Evolutionary conservation across 2,113 vertebrate genomes (phyloP).

Genomic region (Amphilophus citrinellus): DNA sequence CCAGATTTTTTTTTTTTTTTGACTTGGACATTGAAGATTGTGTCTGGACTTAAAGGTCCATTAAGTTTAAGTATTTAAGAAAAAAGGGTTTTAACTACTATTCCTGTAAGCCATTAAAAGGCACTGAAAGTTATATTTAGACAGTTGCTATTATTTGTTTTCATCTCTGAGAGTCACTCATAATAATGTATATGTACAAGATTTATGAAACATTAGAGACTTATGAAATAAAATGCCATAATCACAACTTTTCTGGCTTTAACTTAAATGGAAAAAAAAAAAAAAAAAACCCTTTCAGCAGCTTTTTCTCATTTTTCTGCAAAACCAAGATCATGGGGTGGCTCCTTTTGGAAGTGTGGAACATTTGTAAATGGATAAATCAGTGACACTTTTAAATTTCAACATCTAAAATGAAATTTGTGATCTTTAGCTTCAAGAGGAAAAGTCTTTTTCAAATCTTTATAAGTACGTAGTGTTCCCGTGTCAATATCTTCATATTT

Average conservation of each 20-base stretch:
- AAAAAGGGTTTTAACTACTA: neutral
- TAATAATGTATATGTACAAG: neutral
- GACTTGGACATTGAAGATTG: too few species aligned
- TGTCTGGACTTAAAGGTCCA: too few species aligned
- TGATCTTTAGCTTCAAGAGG: neutral
- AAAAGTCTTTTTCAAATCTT: neutral
- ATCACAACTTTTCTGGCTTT: neutral
- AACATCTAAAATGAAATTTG: neutral
- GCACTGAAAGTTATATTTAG: neutral
- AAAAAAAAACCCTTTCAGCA: neutral
- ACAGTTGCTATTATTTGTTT: neutral
- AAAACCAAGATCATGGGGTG: neutral
- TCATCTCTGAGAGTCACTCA: neutral
- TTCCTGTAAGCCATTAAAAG: neutral
- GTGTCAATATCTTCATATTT: neutral
- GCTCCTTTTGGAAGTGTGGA: neutral
- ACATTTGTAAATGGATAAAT: too few species aligned
- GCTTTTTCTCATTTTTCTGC: neutral
- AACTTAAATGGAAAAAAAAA: neutral
- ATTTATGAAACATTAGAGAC: neutral
- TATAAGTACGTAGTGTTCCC: neutral
- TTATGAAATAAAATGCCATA: neutral
- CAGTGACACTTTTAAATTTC: neutral
- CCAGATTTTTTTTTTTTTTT: too few species aligned
- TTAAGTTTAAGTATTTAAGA: neutral